A percentile compares a stretch with the other conserved stretches of the same genome.
phyloP scores from a whole-genome alignment of 2,113 vertebrate species.

The Odocoileus virginianus region DNA sequence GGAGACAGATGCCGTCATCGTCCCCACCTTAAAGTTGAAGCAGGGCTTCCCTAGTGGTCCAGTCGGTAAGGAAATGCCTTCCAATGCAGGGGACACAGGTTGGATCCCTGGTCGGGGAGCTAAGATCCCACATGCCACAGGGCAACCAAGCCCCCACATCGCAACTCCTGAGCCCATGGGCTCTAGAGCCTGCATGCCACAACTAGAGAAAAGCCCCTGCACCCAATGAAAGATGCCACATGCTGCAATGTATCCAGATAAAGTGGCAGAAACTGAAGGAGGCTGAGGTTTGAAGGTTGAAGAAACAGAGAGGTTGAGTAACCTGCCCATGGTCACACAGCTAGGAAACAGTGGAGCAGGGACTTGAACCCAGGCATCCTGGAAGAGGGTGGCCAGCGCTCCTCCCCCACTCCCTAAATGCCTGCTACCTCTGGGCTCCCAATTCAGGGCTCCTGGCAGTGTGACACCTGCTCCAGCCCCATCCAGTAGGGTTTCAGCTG shows the following conservation, averaged over 20 bases:
- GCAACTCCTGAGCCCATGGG: neutral
- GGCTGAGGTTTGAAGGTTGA: no score
- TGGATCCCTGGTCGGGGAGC: neutral
- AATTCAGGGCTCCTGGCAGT: neutral
- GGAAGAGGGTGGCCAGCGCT: neutral
- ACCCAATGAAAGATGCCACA: accelerated
- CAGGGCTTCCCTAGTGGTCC: neutral
- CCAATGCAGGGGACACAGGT: neutral
- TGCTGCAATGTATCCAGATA: accelerated
- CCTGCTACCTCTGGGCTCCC: neutral
- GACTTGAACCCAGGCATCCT: neutral
- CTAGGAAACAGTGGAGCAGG: neutral
- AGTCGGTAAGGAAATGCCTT: neutral
- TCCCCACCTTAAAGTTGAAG: neutral
- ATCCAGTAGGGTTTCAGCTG: neutral
- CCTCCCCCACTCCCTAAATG: no score
- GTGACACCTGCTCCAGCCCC: no score
- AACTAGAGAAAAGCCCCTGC: neutral
- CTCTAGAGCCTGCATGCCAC: neutral
- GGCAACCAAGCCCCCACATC: neutral
- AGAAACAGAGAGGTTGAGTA: neutral
- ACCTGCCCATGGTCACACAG: neutral
- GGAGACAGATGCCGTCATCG: neutral
- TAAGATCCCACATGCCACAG: neutral
- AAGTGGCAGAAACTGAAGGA: neutral